Evolutionary conservation across 2,888 invertebrate species (phyloP), one percentile per base, ranked within the genome.

Genomic region (Drosophila putrida): DNA sequence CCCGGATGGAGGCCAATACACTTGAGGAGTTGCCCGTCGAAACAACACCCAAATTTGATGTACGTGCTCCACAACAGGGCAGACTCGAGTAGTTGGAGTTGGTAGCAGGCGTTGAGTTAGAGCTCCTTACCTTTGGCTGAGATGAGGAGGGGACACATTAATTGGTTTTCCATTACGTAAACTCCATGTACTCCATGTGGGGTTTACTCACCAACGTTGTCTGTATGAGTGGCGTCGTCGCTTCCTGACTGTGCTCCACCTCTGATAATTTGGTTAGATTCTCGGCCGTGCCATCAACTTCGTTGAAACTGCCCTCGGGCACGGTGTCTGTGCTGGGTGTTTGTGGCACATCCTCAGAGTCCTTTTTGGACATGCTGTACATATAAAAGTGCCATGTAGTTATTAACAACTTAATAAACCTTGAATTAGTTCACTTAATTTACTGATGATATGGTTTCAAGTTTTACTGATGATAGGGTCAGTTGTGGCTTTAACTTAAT

Each of bases 151-250:
- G 6, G 25, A 10, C 9, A 41, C 47, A 70, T 74, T 81, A 80
- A 79, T 75, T 83, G 78, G 51, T 64, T 81, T 85, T 69, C 65
- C 57, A 72, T 72, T 73, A 71, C 47, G 35, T 50, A 53, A 4
- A 11, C 27, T 33, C 31, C 44, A 15, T 10, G 41, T 41, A 31
- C 27, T 13, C 9, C n/a, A 9, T 10, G 6, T 27, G 43, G 25
- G 9, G 36, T 28, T 6, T 53, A 93, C 95, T 94, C 93, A 96
- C 96, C 93, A 96, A 94, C 88, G 96, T 96, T 63, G 96, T 96
- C 93, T 96, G 89, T 69, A 85, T 90, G 59, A 83, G 85, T 31
- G 75, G 83, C 71, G 78, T 76, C 41, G 72, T 77, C 46, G 71
- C 69, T 78, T 82, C 75, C 86, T 82, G 88, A 13, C 78, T 63